Base-by-base conservation (phyloP, 2,797 vertebrate genomes). In the Lepus oiostolus region DNA sequence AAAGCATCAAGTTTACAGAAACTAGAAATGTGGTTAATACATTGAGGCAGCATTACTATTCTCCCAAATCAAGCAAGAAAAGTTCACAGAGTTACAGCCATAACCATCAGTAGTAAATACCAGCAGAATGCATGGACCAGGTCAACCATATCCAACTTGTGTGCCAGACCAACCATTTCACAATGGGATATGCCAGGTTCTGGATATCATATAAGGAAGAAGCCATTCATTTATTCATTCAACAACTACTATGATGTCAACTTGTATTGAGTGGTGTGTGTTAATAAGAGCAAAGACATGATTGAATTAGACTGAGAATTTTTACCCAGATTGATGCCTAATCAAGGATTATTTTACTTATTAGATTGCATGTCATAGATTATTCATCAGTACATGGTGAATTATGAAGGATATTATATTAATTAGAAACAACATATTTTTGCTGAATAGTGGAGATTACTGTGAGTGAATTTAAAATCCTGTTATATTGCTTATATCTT, bases 361-460 rank as follows among this genome's bases (percentile, higher is more conserved):
- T 80, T 32, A 72, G 30, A 62, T 21, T 90, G 60, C 52, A 35
- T 70, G 54, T 38, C 54, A 6, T 32, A 12, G 54, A 60, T 7
- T 21, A 30, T 14, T 60, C 7, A 0, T 4, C 1, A 62, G n/a
- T 16, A 28, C 24, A 8, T 8, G 24, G 42, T 35, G 24, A n/a
- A 14, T 71, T 68, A 67, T 35, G 38, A 67, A 11, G 6, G 58
- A 74, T n/a, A 68, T 16, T 13, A 7, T 54, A 19, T 58, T n/a
- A 67, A 17, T 89, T 77, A 42, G 72, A 92, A 95, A 62, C 7
- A n/a, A 84, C 0, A 9, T 26, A 7, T 65, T 74, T 93, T 90
- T 85, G 52, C 60, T 30, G 2, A 70, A 22, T 8, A 62, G 19
- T 35, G 21, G 52, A 65, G 5, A 10, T 38, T 26, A 30, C 58